phyloP scores from a whole-genome alignment of 2,113 vertebrate species.

The Dicrurus megarhynchus region DNA sequence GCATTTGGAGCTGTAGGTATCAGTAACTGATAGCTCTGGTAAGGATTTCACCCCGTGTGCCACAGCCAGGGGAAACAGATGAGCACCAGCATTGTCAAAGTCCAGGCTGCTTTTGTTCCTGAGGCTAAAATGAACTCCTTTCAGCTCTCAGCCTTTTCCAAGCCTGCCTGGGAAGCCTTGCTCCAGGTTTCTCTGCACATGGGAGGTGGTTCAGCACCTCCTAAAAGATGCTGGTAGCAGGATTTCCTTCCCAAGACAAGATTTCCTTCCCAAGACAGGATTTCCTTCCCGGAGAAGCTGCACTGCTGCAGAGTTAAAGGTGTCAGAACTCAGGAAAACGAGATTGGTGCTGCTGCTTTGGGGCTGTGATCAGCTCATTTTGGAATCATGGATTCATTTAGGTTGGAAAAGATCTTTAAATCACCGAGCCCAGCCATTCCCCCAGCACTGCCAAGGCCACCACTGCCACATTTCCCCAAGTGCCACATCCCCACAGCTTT shows the following conservation, averaged over 20 bases:
- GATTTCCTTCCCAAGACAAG: not conserved
- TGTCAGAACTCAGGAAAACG: not conserved
- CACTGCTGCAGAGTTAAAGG: not conserved
- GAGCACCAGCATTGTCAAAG: not conserved
- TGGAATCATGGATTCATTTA: not conserved
- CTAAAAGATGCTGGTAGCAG: not conserved
- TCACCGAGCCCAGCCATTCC: rapidly evolving
- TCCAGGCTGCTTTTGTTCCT: not conserved
- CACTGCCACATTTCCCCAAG: not conserved
- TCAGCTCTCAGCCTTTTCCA: not conserved
- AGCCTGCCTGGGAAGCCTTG: not conserved
- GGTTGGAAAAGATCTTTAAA: not conserved
- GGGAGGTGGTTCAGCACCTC: not conserved
- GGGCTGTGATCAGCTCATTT: rapidly evolving
- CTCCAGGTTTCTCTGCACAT: not conserved
- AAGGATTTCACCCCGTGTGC: not conserved
- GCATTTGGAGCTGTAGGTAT: not conserved
- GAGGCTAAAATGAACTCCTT: not conserved
- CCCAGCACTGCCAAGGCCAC: not conserved
- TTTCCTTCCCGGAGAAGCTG: not conserved
- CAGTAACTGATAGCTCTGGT: not conserved
- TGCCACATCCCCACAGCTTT: not conserved
- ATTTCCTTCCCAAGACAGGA: not conserved
- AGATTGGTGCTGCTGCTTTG: not conserved
- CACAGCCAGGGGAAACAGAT: not conserved